A percentile compares a stretch with the other conserved stretches of the same genome.
Conservation (phyloP, 2,113 vertebrate genomes). For the Erinaceus europaeus region DNA sequence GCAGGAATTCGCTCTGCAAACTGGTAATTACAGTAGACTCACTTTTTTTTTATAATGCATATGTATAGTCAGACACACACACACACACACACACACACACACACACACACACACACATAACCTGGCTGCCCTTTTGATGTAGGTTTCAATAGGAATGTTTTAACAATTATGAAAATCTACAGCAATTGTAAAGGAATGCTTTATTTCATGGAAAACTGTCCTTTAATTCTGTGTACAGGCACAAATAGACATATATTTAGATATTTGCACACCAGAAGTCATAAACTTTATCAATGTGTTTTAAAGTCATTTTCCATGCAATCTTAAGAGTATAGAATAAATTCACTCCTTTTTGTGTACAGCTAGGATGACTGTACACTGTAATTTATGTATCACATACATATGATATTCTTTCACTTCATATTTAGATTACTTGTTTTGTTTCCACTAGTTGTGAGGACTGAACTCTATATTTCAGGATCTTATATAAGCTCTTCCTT, state of each 20-base stretch:
- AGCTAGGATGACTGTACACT: constrained; percentile 45
- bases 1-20: constrained; percentile 88
- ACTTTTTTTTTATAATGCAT: constrained; percentile 88
- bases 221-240: constrained; percentile 69
- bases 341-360: constrained; percentile 43
- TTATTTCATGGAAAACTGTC: constrained; percentile 78
- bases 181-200: constrained; percentile 77
- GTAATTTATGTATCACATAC: constrained; percentile 27
- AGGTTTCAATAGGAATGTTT: constrained; percentile 83
- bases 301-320: constrained; percentile 22
- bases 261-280: constrained; percentile 47
- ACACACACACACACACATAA: constrained; percentile 82
- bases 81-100: no score
- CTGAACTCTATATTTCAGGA: constrained; percentile 58
- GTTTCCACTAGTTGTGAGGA: constrained; percentile 41
- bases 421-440: not conserved
- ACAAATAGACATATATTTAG: constrained; percentile 66
- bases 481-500: constrained; percentile 53
- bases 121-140: constrained; percentile 84
- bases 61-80: constrained; percentile 85
- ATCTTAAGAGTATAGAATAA: constrained; percentile 46
- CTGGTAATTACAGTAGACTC: constrained; percentile 89
- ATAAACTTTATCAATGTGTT: constrained; percentile 59
- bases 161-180: constrained; percentile 80
- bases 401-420: constrained; percentile 39